A percentile compares a stretch with the other conserved stretches of the same genome.
phyloP scores from a whole-genome alignment of 2,888 invertebrate genomes.

The Andrena haemorrhoa region DNA sequence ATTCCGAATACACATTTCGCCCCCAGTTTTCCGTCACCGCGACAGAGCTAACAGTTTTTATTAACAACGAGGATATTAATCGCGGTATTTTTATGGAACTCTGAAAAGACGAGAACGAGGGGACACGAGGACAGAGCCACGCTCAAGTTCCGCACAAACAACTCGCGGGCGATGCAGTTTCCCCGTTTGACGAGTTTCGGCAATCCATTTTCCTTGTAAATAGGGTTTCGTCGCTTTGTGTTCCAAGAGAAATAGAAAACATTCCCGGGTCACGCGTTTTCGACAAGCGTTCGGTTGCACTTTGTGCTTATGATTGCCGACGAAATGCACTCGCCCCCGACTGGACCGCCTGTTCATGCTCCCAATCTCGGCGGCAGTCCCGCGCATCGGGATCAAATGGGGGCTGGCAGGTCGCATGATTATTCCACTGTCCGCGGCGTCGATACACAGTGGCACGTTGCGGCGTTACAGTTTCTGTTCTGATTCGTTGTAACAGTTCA shows the following conservation, averaged over 20 bases:
- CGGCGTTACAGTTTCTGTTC: not conserved
- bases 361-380: slow-evolving; percentile 10
- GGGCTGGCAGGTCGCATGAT: slow-evolving; percentile 23
- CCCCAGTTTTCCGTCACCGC: not conserved
- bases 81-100: not conserved
- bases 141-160: slow-evolving; percentile 28
- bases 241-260: slow-evolving; percentile 20
- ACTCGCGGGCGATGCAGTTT: slow-evolving; percentile 7
- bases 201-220: slow-evolving; percentile 2
- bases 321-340: slow-evolving; percentile 4
- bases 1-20: too few species aligned
- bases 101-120: not conserved
- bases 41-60: not conserved
- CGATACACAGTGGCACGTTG: not conserved
- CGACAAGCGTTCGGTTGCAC: slow-evolving; percentile 6
- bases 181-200: slow-evolving; percentile 5
- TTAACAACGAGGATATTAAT: not conserved
- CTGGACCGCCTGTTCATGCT: slow-evolving; percentile 21
- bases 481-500: not conserved
- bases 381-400: slow-evolving; percentile 25
- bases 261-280: slow-evolving; percentile 1
- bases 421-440: slow-evolving; percentile 12
- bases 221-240: slow-evolving; percentile 5
- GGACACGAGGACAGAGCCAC: not conserved
- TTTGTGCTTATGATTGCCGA: slow-evolving; percentile 23